Base-by-base conservation (phyloP, 2,113 vertebrate genomes). In the Propithecus coquereli region DNA sequence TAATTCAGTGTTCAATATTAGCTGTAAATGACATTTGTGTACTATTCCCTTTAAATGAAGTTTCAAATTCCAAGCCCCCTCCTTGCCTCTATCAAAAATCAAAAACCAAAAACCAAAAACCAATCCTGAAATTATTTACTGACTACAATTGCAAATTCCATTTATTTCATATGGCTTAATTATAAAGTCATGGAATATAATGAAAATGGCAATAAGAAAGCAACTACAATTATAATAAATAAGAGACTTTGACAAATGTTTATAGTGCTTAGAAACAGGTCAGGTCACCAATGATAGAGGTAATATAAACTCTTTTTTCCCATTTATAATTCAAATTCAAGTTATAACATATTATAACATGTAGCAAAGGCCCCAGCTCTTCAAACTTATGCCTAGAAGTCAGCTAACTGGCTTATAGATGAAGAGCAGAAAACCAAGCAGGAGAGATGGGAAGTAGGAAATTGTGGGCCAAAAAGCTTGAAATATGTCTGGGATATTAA, bases 151-250 rank as follows among this genome's bases (percentile, higher is more conserved):
- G 47, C n/a, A 96, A 95, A 90, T 91, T 86, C n/a, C 40, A 80
- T 43, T 74, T 92, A 40, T 76, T 92, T 91, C 77, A 96, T 96
- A 94, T 93, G 92, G 71, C 74, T 92, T 96, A 94, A 93, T 97
- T 83, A 94, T 20, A 91, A 96, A 94, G 40, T 90, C 66, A 94
- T 88, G 59, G 37, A 63, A 79, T 81, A 94, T 79, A 96, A 95
- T 86, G 73, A 94, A 97, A 97, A 82, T 85, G 77, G 91, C 92
- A 95, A 85, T 80, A 74, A 83, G 34, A 90, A 90, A 76, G 47
- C 73, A 93, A 92, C 37, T 73, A 87, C 91, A 93, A n/a, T 95
- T 96, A 95, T 40, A 96, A 96, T 94, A 94, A 96, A 97, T 57
- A 84, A 14, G 25, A 91, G 54, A 92, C 20, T 80, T 47, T 74